phyloP scores from a whole-genome alignment of 2,888 invertebrate species.

The Heliconius hortense region DNA sequence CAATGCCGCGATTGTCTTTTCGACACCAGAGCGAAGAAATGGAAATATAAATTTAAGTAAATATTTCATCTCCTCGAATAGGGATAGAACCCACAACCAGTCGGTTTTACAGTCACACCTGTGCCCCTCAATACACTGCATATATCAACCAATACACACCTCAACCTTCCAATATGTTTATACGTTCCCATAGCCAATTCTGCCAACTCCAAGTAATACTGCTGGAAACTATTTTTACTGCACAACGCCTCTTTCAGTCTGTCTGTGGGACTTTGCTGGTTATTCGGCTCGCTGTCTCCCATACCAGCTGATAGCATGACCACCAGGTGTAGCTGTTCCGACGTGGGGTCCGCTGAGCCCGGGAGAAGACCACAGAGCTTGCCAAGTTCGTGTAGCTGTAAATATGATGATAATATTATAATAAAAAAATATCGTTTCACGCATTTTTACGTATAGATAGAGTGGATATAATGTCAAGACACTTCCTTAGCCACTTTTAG shows the following conservation, averaged over 20 bases:
- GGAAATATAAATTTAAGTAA: no score
- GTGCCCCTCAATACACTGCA: no score
- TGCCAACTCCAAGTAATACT: slow-evolving; percentile 94
- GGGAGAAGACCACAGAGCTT: slow-evolving; percentile 95
- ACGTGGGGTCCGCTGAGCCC: slow-evolving; percentile 87
- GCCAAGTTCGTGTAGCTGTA: slow-evolving; percentile 90
- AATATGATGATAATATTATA: neutral
- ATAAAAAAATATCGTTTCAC: no score
- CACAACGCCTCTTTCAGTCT: slow-evolving; percentile 94
- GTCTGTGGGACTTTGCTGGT: slow-evolving; percentile 86
- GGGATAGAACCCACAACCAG: no score
- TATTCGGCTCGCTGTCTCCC: slow-evolving; percentile 85
- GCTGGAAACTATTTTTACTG: slow-evolving; percentile 93
- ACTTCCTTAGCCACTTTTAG: no score
- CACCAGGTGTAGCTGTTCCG: slow-evolving; percentile 94
- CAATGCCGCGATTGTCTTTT: no score
- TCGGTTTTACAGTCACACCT: no score
- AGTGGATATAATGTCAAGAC: no score
- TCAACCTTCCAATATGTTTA: slow-evolving; percentile 92
- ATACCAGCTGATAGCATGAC: slow-evolving; percentile 95
- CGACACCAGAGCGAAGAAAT: no score
- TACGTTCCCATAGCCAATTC: slow-evolving; percentile 98
- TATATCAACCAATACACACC: slow-evolving; percentile 56
- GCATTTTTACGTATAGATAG: no score
- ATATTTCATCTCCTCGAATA: no score